These are phyloP conservation scores for Caenorhabditis angaria DNA, from an alignment of 2,888 invertebrate species.

Conservation along the genomic window DNA sequence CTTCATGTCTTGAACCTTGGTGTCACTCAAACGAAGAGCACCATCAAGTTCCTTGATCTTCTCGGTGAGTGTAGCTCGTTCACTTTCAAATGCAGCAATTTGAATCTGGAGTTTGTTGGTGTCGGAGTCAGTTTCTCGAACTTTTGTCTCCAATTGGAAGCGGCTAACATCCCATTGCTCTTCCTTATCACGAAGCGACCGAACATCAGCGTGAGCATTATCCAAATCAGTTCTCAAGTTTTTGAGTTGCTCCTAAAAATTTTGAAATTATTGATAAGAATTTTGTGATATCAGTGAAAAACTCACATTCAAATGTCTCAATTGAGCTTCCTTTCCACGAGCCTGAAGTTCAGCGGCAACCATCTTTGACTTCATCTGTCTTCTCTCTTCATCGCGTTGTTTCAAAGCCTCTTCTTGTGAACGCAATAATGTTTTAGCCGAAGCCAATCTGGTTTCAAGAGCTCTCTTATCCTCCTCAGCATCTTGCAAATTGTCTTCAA, in stretches of 20 bases:
- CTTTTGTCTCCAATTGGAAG: conserved; percentile 65
- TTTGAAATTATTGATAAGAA: neutral
- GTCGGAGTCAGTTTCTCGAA: conserved; percentile 68
- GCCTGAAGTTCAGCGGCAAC: conserved; percentile 71
- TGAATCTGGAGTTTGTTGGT: conserved; percentile 61
- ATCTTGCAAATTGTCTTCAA: conserved; percentile 69
- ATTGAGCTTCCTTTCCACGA: conserved; percentile 71
- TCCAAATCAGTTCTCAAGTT: conserved; percentile 69
- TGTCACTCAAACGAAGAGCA: conserved; percentile 63
- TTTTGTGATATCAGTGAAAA: neutral
- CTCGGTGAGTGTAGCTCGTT: conserved; percentile 61
- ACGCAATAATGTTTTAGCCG: conserved; percentile 67
- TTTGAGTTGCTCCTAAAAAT: conserved; percentile 67
- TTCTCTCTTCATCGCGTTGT: conserved; percentile 69
- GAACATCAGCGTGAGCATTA: conserved; percentile 66
- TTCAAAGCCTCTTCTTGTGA: conserved; percentile 71
- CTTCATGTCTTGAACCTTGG: conserved; percentile 64
- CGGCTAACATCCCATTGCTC: conserved; percentile 66
- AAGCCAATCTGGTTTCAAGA: conserved; percentile 63
- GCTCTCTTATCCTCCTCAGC: conserved; percentile 70
- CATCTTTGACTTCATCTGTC: conserved; percentile 70
- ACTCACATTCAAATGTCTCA: conserved; percentile 67
- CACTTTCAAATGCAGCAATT: conserved; percentile 64
- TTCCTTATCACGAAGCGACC: conserved; percentile 65
- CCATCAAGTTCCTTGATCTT: conserved; percentile 69